Evolutionary conservation across 2,797 vertebrate species (phyloP).

Genomic region (Hemibagrus guttatus): DNA sequence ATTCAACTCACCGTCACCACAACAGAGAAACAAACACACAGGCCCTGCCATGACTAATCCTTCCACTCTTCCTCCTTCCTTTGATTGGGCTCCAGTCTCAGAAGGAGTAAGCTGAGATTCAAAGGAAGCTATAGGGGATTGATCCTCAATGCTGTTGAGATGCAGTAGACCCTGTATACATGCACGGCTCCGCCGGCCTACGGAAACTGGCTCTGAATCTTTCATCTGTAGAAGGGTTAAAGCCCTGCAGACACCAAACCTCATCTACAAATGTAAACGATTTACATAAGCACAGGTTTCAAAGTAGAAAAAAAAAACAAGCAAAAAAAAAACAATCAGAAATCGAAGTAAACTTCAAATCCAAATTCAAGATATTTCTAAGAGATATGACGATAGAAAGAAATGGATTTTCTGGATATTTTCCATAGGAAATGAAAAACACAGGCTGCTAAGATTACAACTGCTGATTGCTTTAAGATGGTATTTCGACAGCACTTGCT

Average conservation of each 20-base stretch:
- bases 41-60: background rate
- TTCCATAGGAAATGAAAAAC: conserved; percentile 31
- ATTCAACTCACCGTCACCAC: background rate
- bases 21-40: background rate
- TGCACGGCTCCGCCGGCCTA: background rate
- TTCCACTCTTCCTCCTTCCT: conserved; percentile 32
- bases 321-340: background rate
- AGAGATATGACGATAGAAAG: background rate
- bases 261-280: background rate
- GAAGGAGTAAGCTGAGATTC: conserved; percentile 42
- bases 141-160: background rate
- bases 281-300: background rate
- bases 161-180: background rate
- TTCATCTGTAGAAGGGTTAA: background rate
- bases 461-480: conserved; percentile 34
- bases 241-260: background rate
- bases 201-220: background rate
- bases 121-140: conserved; percentile 45
- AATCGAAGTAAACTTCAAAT: background rate
- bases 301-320: background rate
- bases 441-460: conserved; percentile 24
- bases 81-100: conserved; percentile 51
- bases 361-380: background rate
- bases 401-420: background rate
- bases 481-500: conserved; percentile 5